Evolutionary conservation across 2,797 vertebrate genomes (phyloP), one percentile per base, ranked within the genome.

Genomic region (Karalla daura): DNA sequence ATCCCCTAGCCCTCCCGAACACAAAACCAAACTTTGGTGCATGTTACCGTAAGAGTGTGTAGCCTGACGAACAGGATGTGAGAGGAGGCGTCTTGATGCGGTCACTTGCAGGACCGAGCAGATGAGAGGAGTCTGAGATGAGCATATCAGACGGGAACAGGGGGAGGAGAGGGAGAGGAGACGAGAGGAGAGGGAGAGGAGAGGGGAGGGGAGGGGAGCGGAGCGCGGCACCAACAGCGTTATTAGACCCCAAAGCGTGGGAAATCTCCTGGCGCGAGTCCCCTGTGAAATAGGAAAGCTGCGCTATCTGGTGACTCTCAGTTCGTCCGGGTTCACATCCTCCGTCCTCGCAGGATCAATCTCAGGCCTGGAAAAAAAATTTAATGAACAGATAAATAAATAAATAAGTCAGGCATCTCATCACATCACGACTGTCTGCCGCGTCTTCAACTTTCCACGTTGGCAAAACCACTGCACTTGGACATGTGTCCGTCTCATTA

Each of bases 161-260:
- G 14, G 32, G 40, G 55, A 44, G 5, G 27, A 53, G 27, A 23
- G 35, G 30, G 39, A 46, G 24, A 71, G 35, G 10, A 12, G 18
- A 14, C 50, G 8, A 25, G 20, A 51, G 14, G 59, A 70, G 61
- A 32, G 62, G 68, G 40, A 2, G 30, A 70, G 53, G 45, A 55
- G 13, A 59, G 50, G 9, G 52, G 41, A 45, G 32, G 66, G 39
- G 27, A 7, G 52, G 41, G 43, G 32, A 63, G 39, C 23, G 61
- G 63, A 33, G 44, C 6, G 28, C 41, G 40, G 27, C 21, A n/a
- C 25, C 70, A 65, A 25, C 75, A 75, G 49, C 55, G 37, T 35
- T n/a, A 39, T 83, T 76, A 77, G 78, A 68, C 71, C 85, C 56
- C 11, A 84, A n/a, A 92, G 86, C 92, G 91, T 93, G 93, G 92